Base-by-base conservation (phyloP, 2,888 invertebrate species). In the Scaptomyza tumidula region DNA sequence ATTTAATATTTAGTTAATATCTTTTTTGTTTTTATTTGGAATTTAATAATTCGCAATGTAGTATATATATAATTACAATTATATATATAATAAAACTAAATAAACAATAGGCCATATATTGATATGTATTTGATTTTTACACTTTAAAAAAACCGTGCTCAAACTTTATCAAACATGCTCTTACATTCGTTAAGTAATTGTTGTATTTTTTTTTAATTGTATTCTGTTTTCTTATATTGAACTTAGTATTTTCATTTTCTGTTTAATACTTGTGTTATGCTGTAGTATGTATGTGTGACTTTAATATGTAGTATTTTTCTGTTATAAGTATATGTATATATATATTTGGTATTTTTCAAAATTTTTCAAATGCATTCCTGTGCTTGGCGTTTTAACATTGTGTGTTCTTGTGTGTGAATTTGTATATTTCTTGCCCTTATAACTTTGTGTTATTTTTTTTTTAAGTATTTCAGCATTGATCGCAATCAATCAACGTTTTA, bases 101-200 rank as follows among this genome's bases (percentile, higher is more conserved):
- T 83, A 88, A 87, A 88, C 78, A 82, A 85, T 89, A 91, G 91
- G 91, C 90, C 90, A 90, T 91, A 85, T 89, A 89, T 86, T 91
- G 91, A 91, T 91, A 91, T 91, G 91, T 91, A 90, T 90, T 88
- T 89, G 91, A 91, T 90, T 88, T 89, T 89, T 90, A 90, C 89
- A 90, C 90, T 90, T 52, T 44, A 65, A 87, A 78, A 90, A 89
- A 90, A 88, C 76, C 67, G 73, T 79, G 75, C 73, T 66, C 71
- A 72, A 72, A 75, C 66, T 70, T 85, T 72, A 72, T 75, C 79
- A 75, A 84, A 72, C 73, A 50, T 75, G 61, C 60, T 46, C 57
- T 69, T 69, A 58, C 64, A 70, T 74, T 64, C 55, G 46, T 71
- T 67, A 61, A 55, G 50, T 67, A 69, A 76, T 71, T 57, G 29